Evolutionary conservation across 2,113 vertebrate species (phyloP).

Genomic region (Coreoperca whiteheadi): DNA sequence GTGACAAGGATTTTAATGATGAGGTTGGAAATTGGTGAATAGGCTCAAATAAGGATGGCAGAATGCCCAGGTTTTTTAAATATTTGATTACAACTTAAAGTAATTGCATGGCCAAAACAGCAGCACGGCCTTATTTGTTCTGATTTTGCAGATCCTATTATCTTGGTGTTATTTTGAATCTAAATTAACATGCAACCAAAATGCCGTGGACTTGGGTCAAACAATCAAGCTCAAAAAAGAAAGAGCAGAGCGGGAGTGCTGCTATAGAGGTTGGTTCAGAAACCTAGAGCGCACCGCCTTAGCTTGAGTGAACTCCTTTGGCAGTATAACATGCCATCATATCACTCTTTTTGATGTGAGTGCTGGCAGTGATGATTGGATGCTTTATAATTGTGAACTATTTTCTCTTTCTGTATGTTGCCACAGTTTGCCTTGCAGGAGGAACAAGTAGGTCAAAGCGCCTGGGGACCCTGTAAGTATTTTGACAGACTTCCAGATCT

Average conservation of each 20-base stretch:
- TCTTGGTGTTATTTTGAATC: constrained; percentile 5
- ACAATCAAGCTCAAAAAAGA: not conserved
- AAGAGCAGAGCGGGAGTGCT: not conserved
- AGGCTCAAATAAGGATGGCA: not conserved
- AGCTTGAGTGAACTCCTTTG: not conserved
- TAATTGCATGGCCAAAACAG: not conserved
- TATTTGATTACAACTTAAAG: not conserved
- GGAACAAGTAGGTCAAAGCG: constrained; percentile 76
- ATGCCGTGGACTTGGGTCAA: not conserved
- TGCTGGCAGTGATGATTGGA: not conserved
- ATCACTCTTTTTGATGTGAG: not conserved
- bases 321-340: not conserved
- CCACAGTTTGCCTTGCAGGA: constrained; percentile 45
- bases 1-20: not conserved
- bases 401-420: constrained; percentile 37
- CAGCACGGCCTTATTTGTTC: not conserved
- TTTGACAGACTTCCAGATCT: constrained; percentile 72
- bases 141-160: not conserved
- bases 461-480: constrained; percentile 60
- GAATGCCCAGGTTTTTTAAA: not conserved
- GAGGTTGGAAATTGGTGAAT: not conserved
- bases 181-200: not conserved
- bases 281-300: not conserved
- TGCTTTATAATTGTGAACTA: constrained; percentile 22
- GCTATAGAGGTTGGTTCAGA: not conserved